A percentile compares a stretch with the other conserved stretches of the same genome.
Evolutionary conservation across 2,888 invertebrate genomes (phyloP).

Genomic region (Euphydryas editha): DNA sequence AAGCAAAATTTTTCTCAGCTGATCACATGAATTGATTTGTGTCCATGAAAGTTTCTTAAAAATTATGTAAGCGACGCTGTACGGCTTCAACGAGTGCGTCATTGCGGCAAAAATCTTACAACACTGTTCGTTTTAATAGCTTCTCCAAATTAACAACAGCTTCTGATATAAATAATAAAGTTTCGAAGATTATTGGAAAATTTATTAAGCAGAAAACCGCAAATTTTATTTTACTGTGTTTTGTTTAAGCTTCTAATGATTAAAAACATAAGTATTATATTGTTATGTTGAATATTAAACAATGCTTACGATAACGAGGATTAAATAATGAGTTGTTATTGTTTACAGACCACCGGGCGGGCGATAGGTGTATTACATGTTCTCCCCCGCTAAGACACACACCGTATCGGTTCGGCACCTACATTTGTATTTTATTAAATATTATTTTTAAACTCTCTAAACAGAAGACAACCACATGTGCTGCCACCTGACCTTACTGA

Average conservation of each 20-base stretch:
- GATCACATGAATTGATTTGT: slow-evolving; percentile 53
- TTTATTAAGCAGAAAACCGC: background rate
- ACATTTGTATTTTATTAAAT: slow-evolving; percentile 71
- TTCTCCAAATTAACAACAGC: slow-evolving; percentile 16
- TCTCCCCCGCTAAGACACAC: slow-evolving; percentile 73
- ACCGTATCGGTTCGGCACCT: slow-evolving; percentile 59
- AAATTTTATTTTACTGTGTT: background rate
- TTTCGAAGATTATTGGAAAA: background rate
- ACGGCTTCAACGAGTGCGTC: slow-evolving; percentile 32
- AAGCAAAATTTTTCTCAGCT: slow-evolving; percentile 62
- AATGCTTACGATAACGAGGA: slow-evolving; percentile 61
- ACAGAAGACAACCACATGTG: slow-evolving; percentile 79
- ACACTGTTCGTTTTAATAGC: slow-evolving; percentile 15
- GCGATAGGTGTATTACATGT: slow-evolving; percentile 51
- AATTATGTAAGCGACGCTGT: slow-evolving; percentile 33
- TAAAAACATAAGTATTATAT: slow-evolving; percentile 34
- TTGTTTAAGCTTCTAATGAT: slow-evolving; percentile 19
- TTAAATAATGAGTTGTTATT: slow-evolving; percentile 72
- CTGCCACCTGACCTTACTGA: slow-evolving; percentile 77
- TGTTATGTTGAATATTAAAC: slow-evolving; percentile 54
- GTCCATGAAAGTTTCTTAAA: slow-evolving; percentile 27
- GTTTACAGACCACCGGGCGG: slow-evolving; percentile 75
- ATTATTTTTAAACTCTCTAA: slow-evolving; percentile 79
- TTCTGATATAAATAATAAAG: background rate
- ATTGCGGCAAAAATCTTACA: slow-evolving; percentile 13